Conservation (phyloP, 2,113 vertebrate genomes). For the Periophthalmus modestus region DNA sequence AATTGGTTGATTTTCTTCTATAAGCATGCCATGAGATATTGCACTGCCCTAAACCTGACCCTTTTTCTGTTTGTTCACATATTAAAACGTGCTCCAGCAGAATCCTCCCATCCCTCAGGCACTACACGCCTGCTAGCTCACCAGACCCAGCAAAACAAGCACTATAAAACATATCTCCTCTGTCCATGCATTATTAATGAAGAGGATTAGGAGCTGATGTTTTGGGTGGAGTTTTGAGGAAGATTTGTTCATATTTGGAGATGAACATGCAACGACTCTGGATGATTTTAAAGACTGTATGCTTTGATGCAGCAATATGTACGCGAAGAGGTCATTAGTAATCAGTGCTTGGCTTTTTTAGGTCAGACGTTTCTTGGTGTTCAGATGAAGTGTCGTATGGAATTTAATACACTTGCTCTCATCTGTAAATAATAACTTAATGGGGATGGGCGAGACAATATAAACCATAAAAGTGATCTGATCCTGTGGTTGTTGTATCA, state of each 20-base stretch:
- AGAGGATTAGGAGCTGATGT: constrained; percentile 12
- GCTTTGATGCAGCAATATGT: constrained; percentile 1
- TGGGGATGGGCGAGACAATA: too few relatives aligned
- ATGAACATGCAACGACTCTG: constrained; percentile 15
- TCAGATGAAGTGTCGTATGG: not conserved
- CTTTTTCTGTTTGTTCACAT: not conserved
- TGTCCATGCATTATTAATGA: constrained; percentile 29
- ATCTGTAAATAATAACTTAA: too few relatives aligned
- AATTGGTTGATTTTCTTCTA: not conserved
- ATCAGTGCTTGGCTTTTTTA: not conserved
- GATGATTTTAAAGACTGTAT: constrained; percentile 9
- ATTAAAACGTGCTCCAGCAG: constrained; percentile 7
- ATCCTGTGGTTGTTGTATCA: too few relatives aligned
- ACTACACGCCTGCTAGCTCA: not conserved
- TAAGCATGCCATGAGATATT: not conserved
- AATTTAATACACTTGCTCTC: not conserved
- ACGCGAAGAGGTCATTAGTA: not conserved
- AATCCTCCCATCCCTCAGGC: constrained; percentile 22
- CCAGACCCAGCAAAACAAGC: not conserved
- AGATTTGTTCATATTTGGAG: constrained; percentile 16
- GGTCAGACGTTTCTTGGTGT: not conserved
- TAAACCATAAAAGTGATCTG: too few relatives aligned
- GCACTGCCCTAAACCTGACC: not conserved
- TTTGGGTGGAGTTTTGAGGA: constrained; percentile 9
- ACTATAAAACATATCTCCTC: constrained; percentile 17